phyloP scores from a whole-genome alignment of 1,140 invertebrate genomes.

The Anthonomus grandis region DNA sequence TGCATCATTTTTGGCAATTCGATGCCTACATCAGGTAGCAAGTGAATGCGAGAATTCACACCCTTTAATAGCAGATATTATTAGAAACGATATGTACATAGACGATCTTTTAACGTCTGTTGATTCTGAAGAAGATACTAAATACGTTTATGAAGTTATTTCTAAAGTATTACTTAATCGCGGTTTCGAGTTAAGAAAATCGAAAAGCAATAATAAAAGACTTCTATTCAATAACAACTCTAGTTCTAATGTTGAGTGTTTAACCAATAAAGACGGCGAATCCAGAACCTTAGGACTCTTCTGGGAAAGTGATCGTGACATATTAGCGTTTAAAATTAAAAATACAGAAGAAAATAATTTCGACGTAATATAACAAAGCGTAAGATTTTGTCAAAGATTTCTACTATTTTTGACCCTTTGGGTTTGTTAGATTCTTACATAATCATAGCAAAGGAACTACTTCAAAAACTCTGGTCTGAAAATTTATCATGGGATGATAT shows the following conservation, averaged over 20 bases:
- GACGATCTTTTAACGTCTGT: conserved; percentile 46
- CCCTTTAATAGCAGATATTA: conserved; percentile 28
- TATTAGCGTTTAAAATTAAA: conserved; percentile 15
- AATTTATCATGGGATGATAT: conserved; percentile 44
- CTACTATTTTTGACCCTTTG: conserved; percentile 33
- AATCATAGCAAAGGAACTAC: conserved; percentile 38
- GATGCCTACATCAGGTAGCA: conserved; percentile 30
- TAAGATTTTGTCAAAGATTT: conserved; percentile 25
- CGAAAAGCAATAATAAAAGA: conserved; percentile 45
- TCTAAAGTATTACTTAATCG: conserved; percentile 6
- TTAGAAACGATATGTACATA: conserved; percentile 43
- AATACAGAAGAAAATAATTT: no score
- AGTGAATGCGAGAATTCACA: conserved; percentile 21
- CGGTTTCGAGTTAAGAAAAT: conserved; percentile 46
- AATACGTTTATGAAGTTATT: conserved; percentile 15
- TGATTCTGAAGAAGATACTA: conserved; percentile 28
- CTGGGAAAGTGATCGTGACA: conserved; percentile 11
- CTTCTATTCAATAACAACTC: neutral
- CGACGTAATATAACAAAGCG: conserved; percentile 18
- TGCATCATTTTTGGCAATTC: conserved; percentile 37
- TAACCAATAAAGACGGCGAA: neutral
- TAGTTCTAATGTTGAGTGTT: no score
- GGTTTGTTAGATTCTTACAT: conserved; percentile 38
- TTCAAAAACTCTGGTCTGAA: conserved; percentile 42
- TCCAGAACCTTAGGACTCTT: conserved; percentile 14